Percentiles rank a stretch among this genome's conserved stretches.
phyloP scores from a whole-genome alignment of 2,888 invertebrate species.

The Azorinus chamasolen region DNA sequence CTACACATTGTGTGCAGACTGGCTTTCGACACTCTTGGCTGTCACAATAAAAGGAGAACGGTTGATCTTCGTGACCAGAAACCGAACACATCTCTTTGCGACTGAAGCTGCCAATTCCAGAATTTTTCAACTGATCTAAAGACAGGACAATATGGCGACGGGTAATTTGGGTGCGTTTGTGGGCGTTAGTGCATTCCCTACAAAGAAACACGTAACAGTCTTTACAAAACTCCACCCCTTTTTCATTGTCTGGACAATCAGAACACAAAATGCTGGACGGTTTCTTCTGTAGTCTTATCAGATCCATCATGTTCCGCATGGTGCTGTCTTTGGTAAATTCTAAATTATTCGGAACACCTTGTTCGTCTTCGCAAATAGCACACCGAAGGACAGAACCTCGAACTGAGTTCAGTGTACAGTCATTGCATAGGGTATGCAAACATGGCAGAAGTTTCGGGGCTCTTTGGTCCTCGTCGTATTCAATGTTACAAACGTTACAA shows the following conservation, averaged over 20 bases:
- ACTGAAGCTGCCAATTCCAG: conserved; percentile 66
- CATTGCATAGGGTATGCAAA: conserved; percentile 67
- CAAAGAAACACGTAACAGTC: conserved; percentile 72
- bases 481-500: conserved; percentile 67
- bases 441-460: conserved; percentile 69
- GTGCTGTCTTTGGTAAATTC: conserved; percentile 58
- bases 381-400: conserved; percentile 55
- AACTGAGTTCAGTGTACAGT: conserved; percentile 56
- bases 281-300: conserved; percentile 67
- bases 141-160: conserved; percentile 65
- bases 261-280: conserved; percentile 65
- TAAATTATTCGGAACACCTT: conserved; percentile 45
- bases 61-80: conserved; percentile 70
- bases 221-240: conserved; percentile 65
- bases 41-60: conserved; percentile 70
- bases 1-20: conserved; percentile 70
- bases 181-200: conserved; percentile 66
- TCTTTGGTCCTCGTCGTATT: conserved; percentile 68
- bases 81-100: conserved; percentile 67
- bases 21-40: conserved; percentile 63
- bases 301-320: conserved; percentile 69
- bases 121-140: conserved; percentile 61
- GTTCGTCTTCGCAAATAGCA: conserved; percentile 59
- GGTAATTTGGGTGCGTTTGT: conserved; percentile 70
- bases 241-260: conserved; percentile 69